phyloP scores from a whole-genome alignment of 2,113 vertebrate species.

The Lamprotornis superbus region DNA sequence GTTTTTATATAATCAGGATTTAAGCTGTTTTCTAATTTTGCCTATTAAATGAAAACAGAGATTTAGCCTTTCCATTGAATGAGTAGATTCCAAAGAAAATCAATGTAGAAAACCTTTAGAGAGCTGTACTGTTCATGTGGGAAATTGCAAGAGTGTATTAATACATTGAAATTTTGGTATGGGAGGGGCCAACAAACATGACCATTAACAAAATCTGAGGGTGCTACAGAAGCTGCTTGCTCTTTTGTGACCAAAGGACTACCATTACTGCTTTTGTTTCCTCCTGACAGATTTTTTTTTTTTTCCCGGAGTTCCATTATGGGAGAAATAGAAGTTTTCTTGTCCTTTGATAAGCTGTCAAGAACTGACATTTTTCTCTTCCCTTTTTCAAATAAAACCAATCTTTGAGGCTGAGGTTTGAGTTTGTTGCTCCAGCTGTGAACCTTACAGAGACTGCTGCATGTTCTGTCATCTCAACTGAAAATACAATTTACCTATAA shows the following conservation, averaged over 20 bases:
- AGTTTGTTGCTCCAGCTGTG: background rate
- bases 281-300: background rate
- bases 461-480: background rate
- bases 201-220: background rate
- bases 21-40: slow-evolving; percentile 9
- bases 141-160: background rate
- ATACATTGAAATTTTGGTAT: background rate
- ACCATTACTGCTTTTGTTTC: background rate
- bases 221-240: background rate
- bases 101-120: background rate
- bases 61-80: background rate
- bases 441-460: background rate
- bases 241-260: background rate
- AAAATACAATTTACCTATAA: background rate
- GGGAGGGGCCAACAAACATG: background rate
- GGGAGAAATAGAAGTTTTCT: background rate
- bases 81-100: background rate
- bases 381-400: background rate
- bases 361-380: background rate
- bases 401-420: background rate
- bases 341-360: background rate
- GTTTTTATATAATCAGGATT: slow-evolving; percentile 20
- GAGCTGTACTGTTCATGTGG: background rate
- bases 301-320: background rate
- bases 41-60: slow-evolving; percentile 1